Conservation (phyloP, 2,888 invertebrate species). For the Cryptus viduatorius region DNA sequence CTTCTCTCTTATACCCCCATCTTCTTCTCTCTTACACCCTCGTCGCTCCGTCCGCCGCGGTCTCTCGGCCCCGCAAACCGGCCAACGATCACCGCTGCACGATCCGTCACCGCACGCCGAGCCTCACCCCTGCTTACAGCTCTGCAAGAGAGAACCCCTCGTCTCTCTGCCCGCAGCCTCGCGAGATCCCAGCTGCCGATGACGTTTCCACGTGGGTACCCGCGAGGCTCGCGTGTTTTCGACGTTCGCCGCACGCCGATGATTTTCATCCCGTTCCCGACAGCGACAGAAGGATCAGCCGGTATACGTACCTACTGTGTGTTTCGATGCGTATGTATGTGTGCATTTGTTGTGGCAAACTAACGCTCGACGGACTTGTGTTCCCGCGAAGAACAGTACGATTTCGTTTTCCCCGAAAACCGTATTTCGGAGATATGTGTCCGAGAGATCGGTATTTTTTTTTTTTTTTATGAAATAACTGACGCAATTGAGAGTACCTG, state of each 20-base stretch:
- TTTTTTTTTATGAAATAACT: too few species aligned
- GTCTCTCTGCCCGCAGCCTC: conserved; percentile 70
- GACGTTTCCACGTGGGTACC: conserved; percentile 84
- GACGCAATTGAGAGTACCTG: too few species aligned
- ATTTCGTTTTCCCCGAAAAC: neutral
- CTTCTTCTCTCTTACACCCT: neutral
- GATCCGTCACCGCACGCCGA: conserved; percentile 27
- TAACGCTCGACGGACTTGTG: neutral
- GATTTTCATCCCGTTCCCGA: conserved; percentile 74
- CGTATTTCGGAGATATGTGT: neutral
- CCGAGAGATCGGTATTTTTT: too few species aligned
- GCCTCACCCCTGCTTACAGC: conserved; percentile 41
- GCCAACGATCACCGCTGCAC: conserved; percentile 54
- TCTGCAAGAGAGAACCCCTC: conserved; percentile 61
- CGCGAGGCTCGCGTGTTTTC: conserved; percentile 84
- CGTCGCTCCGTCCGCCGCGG: conserved; percentile 8
- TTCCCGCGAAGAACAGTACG: neutral
- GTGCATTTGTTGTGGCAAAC: neutral
- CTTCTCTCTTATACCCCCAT: conserved; percentile 16
- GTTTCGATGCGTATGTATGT: neutral
- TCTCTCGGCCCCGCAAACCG: conserved; percentile 70
- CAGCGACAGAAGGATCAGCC: conserved; percentile 29
- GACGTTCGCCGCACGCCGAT: conserved; percentile 80
- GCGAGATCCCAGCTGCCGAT: conserved; percentile 82
- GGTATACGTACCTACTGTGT: neutral